These are phyloP conservation scores for Ruditapes philippinarum DNA, from an alignment of 1,140 invertebrate genomes.

Conservation along the genomic window DNA sequence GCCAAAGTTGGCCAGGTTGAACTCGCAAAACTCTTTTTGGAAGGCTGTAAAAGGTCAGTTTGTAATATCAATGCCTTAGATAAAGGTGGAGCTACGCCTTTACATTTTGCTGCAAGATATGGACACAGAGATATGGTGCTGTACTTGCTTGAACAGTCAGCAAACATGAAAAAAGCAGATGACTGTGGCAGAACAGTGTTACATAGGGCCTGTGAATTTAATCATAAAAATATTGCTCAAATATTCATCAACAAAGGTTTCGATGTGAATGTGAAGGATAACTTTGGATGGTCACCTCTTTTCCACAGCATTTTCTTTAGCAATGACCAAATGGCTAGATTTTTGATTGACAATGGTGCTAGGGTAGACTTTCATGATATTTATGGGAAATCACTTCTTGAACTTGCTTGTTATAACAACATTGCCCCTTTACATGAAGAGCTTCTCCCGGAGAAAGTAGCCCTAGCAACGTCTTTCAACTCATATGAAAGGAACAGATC, in stretches of 20 bases:
- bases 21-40: conserved; percentile 31
- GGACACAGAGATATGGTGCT: conserved; percentile 35
- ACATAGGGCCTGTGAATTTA: conserved; percentile 69
- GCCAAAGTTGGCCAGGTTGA: conserved; percentile 3
- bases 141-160: conserved; percentile 54
- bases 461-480: conserved; percentile 57
- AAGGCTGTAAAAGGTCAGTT: neutral
- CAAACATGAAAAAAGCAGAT: conserved; percentile 44
- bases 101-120: conserved; percentile 41
- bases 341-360: conserved; percentile 59
- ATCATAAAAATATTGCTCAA: conserved; percentile 64
- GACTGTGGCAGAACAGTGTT: conserved; percentile 54
- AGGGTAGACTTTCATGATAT: conserved; percentile 43
- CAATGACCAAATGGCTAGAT: conserved; percentile 45
- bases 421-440: conserved; percentile 37
- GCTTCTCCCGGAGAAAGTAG: conserved; percentile 27
- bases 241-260: conserved; percentile 47
- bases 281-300: conserved; percentile 70
- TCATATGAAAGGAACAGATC: conserved; percentile 64
- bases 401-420: conserved; percentile 54
- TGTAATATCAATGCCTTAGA: conserved; percentile 39
- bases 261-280: conserved; percentile 63
- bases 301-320: conserved; percentile 66
- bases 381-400: conserved; percentile 53
- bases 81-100: conserved; percentile 33